Base-by-base conservation (phyloP, 2,888 invertebrate genomes). In the Sinhomidia bicolor region DNA sequence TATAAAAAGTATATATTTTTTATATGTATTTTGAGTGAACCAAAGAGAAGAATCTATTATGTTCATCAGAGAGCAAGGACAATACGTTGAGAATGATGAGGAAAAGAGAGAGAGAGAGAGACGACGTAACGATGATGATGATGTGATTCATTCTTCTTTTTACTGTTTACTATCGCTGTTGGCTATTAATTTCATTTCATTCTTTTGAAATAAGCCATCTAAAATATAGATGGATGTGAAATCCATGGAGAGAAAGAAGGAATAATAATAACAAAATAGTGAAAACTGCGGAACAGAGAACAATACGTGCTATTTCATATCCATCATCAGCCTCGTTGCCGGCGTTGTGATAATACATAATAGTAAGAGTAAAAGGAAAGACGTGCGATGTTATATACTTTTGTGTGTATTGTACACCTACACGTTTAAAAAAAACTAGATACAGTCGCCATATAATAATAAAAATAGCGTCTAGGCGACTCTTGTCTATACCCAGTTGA, bases 171-270 rank as follows among this genome's bases (percentile, higher is more conserved):
- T 85, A 92, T 92, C 20, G 92, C 92, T 92, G 88, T 87, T 89
- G 92, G 92, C 91, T 92, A 92, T 92, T 92, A 92, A 92, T 92
- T 92, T 92, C 91, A 92, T 92, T 91, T 91, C 91, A 92, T 92
- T 92, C 91, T 92, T 91, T 91, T 90, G 85, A 89, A 89, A 88
- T 83, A 92, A 91, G 90, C 80, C 90, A 90, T 90, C 89, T 92
- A 90, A 92, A 92, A 92, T 90, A 91, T 91, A 92, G 90, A 91
- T 91, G 90, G 87, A 91, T 91, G 90, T 90, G 90, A 80, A 90
- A 91, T 91, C 91, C 91, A 68, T 88, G 88, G 89, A 85, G 83
- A 88, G 76, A 62, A 23, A 76, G n/a, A 65, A 71, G 57, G 76
- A 62, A 23, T 29, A 32, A 36, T 17, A 86, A 86, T 68, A 79